phyloP scores from a whole-genome alignment of 2,888 invertebrate genomes.

The Andricus quercusramuli region DNA sequence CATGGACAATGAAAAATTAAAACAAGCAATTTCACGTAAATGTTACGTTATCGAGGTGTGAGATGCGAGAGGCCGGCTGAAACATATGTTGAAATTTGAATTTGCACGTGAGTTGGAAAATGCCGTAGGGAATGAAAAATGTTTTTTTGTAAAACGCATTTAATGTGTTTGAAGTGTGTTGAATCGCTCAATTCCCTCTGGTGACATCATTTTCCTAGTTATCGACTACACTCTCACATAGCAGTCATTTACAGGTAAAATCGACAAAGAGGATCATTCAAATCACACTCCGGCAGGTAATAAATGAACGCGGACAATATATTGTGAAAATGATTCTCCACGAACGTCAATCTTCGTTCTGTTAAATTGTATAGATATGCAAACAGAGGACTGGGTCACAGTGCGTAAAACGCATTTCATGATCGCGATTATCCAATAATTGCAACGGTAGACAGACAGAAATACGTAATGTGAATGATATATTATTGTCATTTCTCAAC shows the following conservation, averaged over 20 bases:
- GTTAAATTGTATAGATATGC: conserved; percentile 4
- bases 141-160: conserved; percentile 18
- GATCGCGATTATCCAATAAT: conserved; percentile 20
- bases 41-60: background rate
- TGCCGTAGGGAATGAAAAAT: conserved; percentile 15
- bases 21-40: conserved; percentile 7
- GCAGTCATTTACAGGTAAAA: conserved; percentile 29
- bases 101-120: conserved; percentile 12
- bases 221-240: background rate
- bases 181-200: conserved; percentile 34
- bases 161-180: conserved; percentile 2
- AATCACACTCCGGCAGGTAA: conserved; percentile 41
- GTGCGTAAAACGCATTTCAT: conserved; percentile 15
- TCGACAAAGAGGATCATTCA: conserved; percentile 30
- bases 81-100: conserved; percentile 21
- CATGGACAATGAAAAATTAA: background rate
- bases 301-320: conserved; percentile 43
- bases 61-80: background rate
- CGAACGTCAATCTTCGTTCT: conserved; percentile 40
- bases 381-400: conserved; percentile 5
- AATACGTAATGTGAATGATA: background rate
- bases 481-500: background rate
- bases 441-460: background rate
- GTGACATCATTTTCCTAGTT: conserved; percentile 33
- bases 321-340: conserved; percentile 38